Percentiles rank a stretch among this genome's conserved stretches.
phyloP scores from a whole-genome alignment of 2,888 invertebrate genomes.

The Osedax fenrisi region DNA sequence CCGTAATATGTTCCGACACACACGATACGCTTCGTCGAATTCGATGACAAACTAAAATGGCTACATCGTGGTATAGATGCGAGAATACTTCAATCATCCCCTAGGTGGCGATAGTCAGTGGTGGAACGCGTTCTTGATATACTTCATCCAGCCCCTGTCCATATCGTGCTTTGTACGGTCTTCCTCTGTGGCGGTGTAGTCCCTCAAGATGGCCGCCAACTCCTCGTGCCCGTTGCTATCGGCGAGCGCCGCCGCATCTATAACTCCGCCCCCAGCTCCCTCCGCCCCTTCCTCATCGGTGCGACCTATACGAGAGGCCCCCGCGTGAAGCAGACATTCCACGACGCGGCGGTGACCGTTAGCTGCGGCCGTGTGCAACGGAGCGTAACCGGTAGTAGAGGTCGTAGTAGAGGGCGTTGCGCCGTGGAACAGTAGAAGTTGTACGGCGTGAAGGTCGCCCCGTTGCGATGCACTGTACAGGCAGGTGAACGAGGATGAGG shows the following conservation, averaged over 20 bases:
- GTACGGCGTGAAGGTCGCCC: conserved; percentile 37
- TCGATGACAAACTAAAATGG: too few species aligned
- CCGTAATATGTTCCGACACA: too few species aligned
- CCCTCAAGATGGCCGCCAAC: conserved; percentile 34
- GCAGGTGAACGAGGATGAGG: conserved; percentile 34
- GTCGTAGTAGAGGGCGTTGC: conserved; percentile 33
- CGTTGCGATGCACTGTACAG: conserved; percentile 37
- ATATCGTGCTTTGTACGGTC: too few species aligned
- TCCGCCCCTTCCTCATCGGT: conserved; percentile 12
- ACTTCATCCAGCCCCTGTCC: background rate
- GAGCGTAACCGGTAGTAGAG: conserved; percentile 35
- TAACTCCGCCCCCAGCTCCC: conserved; percentile 32
- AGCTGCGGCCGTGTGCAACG: conserved; percentile 36
- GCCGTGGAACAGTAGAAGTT: conserved; percentile 37
- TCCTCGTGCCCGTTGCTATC: conserved; percentile 37
- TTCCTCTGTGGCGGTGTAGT: background rate
- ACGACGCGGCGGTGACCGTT: conserved; percentile 37
- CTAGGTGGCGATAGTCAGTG: background rate
- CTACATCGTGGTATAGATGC: too few species aligned
- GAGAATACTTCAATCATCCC: too few species aligned
- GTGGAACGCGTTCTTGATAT: background rate
- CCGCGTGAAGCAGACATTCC: conserved; percentile 37
- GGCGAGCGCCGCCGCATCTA: conserved; percentile 34
- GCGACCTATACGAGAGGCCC: conserved; percentile 21
- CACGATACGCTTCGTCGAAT: too few species aligned